These are phyloP conservation scores for Molorchus minor DNA, from an alignment of 2,888 invertebrate species.

Conservation along the genomic window DNA sequence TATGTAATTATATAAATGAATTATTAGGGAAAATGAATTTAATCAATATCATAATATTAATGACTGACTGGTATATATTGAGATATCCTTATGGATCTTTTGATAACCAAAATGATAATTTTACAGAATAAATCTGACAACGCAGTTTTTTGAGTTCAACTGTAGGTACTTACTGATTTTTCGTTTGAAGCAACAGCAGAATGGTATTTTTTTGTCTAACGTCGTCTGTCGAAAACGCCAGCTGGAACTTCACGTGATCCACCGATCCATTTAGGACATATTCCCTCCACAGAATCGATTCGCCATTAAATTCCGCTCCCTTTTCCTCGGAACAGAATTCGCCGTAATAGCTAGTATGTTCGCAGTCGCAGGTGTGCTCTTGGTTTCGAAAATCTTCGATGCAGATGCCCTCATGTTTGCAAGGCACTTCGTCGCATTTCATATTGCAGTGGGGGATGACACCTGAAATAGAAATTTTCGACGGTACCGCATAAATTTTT, in stretches of 20 bases:
- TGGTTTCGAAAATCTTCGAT: slow-evolving; percentile 89
- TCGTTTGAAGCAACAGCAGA: slow-evolving; percentile 81
- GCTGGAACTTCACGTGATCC: slow-evolving; percentile 80
- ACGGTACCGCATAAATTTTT: too few species aligned
- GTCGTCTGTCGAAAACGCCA: slow-evolving; percentile 88
- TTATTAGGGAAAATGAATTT: too few species aligned
- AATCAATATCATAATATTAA: too few species aligned
- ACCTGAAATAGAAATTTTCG: slow-evolving; percentile 67
- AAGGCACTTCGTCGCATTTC: slow-evolving; percentile 88
- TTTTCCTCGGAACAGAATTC: slow-evolving; percentile 89
- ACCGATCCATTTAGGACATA: slow-evolving; percentile 78
- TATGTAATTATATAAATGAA: too few species aligned
- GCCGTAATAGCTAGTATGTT: slow-evolving; percentile 89
- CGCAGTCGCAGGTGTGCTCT: slow-evolving; percentile 87
- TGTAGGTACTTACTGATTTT: slow-evolving; percentile 72
- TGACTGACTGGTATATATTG: too few species aligned
- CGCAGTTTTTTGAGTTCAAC: slow-evolving; percentile 10
- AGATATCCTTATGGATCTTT: too few species aligned
- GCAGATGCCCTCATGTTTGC: slow-evolving; percentile 87
- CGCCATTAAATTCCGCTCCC: slow-evolving; percentile 87
- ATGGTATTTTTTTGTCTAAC: slow-evolving; percentile 81
- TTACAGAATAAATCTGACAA: too few species aligned
- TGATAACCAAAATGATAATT: too few species aligned
- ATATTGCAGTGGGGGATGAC: slow-evolving; percentile 85
- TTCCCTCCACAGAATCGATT: slow-evolving; percentile 82